phyloP scores from a whole-genome alignment of 2,888 invertebrate species.

The Ischnus inquisitorius region DNA sequence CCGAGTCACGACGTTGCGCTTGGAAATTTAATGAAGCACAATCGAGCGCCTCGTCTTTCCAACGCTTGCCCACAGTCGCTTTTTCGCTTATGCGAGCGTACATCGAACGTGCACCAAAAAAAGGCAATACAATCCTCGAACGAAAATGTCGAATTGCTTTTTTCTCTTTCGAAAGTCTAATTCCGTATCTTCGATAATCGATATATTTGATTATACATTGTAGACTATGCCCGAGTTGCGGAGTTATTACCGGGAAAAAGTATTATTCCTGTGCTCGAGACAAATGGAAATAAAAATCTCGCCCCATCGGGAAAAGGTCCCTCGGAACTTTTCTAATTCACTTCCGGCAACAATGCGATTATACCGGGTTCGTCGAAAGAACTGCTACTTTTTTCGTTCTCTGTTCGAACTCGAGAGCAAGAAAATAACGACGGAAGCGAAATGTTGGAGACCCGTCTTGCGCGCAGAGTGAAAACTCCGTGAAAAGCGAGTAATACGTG shows the following conservation, averaged over 20 bases:
- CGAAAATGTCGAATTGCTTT: conserved; percentile 1
- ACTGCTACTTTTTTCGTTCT: conserved; percentile 1
- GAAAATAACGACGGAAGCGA: conserved; percentile 16
- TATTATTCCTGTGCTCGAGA: too few species aligned
- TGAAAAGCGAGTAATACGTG: conserved; percentile 34
- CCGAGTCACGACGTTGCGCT: conserved; percentile 73
- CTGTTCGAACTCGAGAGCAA: conserved; percentile 4
- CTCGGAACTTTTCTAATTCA: conserved; percentile 32
- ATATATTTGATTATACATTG: conserved; percentile 29
- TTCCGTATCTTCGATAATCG: conserved; percentile 24
- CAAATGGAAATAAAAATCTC: neutral
- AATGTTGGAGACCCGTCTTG: conserved; percentile 23
- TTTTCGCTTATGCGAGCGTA: neutral
- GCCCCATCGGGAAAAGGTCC: neutral
- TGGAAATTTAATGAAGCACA: conserved; percentile 78
- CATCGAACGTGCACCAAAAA: neutral
- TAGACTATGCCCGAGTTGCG: neutral
- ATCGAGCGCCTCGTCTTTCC: conserved; percentile 47
- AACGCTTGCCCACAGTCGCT: conserved; percentile 11
- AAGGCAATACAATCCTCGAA: neutral
- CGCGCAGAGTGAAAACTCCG: conserved; percentile 8
- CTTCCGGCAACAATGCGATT: conserved; percentile 38
- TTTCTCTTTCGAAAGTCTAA: neutral
- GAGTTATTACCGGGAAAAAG: too few species aligned
- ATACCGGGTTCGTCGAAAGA: conserved; percentile 23